Percentiles rank a stretch among this genome's conserved stretches.
phyloP scores from a whole-genome alignment of 2,888 invertebrate genomes.

The Gastracanthus pulcherrimus region DNA sequence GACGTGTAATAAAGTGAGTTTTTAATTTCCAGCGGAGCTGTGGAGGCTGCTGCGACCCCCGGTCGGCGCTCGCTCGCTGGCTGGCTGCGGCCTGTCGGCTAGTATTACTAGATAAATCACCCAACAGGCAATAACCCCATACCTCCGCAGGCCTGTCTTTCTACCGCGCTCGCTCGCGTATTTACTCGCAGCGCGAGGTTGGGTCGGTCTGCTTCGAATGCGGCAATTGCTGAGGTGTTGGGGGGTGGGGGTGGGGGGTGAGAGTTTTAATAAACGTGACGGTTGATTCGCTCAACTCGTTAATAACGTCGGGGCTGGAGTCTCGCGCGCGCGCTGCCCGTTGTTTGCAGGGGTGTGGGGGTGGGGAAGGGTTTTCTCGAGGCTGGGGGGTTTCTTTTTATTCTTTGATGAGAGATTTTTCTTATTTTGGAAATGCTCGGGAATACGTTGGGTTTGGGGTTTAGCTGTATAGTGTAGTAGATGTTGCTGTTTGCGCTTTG shows the following conservation, averaged over 20 bases:
- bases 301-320: constrained; percentile 59
- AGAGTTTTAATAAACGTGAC: constrained; percentile 64
- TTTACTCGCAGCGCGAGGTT: too few relatives aligned
- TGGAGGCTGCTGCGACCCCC: constrained; percentile 68
- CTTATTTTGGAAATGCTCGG: too few relatives aligned
- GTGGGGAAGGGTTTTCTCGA: too few relatives aligned
- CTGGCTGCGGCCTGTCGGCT: constrained; percentile 74
- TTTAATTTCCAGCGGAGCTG: constrained; percentile 75
- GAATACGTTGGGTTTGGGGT: too few relatives aligned
- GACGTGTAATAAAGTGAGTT: constrained; percentile 78
- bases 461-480: too few relatives aligned
- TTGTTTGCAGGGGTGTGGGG: too few relatives aligned
- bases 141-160: constrained; percentile 51
- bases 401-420: too few relatives aligned
- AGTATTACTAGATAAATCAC: constrained; percentile 78
- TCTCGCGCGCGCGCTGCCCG: too few relatives aligned
- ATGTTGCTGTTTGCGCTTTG: too few relatives aligned
- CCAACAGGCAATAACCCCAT: constrained; percentile 76
- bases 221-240: constrained; percentile 40
- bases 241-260: neutral
- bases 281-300: constrained; percentile 63
- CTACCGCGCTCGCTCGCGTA: constrained; percentile 44
- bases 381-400: too few relatives aligned
- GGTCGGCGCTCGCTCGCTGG: constrained; percentile 69
- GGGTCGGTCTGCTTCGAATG: constrained; percentile 15